Percentiles rank a stretch among this genome's conserved stretches.
Conservation (phyloP, 1,140 invertebrate genomes). For the Drosophila nasuta region DNA sequence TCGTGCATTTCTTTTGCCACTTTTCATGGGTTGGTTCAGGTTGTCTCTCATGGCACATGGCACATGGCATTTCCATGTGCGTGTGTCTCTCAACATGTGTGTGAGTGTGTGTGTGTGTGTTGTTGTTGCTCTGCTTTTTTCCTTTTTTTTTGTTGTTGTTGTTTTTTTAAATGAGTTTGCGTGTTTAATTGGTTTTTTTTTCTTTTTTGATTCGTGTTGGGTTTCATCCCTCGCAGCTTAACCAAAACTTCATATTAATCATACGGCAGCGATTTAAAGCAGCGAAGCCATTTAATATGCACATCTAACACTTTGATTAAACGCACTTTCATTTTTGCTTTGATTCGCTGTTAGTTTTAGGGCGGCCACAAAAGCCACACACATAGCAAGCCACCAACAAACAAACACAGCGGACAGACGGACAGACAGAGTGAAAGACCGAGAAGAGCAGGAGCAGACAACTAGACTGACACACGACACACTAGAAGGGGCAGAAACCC, state of each 20-base stretch:
- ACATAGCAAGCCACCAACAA: slow-evolving; percentile 65
- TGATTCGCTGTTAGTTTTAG: slow-evolving; percentile 71
- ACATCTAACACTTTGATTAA: slow-evolving; percentile 57
- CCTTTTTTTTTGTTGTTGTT: slow-evolving; percentile 44
- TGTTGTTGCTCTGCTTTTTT: slow-evolving; percentile 41
- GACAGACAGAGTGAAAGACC: slow-evolving; percentile 27
- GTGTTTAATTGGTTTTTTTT: slow-evolving; percentile 70
- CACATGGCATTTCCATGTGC: slow-evolving; percentile 60
- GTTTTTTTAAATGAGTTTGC: slow-evolving; percentile 65
- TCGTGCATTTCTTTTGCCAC: slow-evolving; percentile 78
- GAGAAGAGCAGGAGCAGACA: slow-evolving; percentile 24
- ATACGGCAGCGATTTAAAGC: slow-evolving; percentile 54
- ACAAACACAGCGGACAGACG: slow-evolving; percentile 53
- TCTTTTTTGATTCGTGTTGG: slow-evolving; percentile 9
- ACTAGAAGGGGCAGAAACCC: background rate
- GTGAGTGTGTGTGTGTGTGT: slow-evolving; percentile 38
- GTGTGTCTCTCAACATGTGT: slow-evolving; percentile 32
- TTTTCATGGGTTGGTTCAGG: slow-evolving; percentile 71
- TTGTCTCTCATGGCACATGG: slow-evolving; percentile 75
- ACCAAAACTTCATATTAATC: slow-evolving; percentile 68
- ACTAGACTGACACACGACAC: slow-evolving; percentile 35
- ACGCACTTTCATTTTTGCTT: slow-evolving; percentile 75
- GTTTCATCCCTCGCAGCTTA: slow-evolving; percentile 18
- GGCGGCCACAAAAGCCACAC: slow-evolving; percentile 56
- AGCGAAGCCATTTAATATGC: slow-evolving; percentile 49